phyloP scores from a whole-genome alignment of 2,797 vertebrate species.

The Glossophaga mutica region DNA sequence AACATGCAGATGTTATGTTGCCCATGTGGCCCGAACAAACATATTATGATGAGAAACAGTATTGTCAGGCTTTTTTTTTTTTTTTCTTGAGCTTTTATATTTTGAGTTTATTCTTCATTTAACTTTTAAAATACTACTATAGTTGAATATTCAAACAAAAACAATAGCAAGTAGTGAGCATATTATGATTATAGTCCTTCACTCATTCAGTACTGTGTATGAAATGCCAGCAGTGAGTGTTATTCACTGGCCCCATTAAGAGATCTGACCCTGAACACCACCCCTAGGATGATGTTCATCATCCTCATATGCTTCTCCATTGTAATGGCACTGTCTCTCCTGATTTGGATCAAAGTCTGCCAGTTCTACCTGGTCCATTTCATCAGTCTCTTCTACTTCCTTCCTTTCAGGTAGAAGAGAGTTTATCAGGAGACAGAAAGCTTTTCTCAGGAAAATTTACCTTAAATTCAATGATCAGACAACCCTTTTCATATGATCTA shows the following conservation, averaged over 20 bases:
- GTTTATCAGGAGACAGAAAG: background rate
- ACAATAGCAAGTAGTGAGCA: background rate
- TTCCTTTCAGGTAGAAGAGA: background rate
- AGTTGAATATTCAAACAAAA: background rate
- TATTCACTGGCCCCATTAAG: no score
- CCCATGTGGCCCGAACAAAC: background rate
- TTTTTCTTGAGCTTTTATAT: background rate
- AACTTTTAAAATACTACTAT: background rate
- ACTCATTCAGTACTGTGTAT: background rate
- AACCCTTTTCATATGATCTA: background rate
- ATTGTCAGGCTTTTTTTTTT: background rate
- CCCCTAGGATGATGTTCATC: background rate
- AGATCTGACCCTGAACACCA: background rate
- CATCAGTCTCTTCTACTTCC: background rate
- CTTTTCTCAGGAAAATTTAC: background rate
- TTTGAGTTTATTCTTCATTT: background rate
- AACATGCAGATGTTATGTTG: background rate
- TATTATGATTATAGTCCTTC: background rate
- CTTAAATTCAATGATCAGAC: background rate
- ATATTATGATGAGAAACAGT: background rate
- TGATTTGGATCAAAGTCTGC: no score
- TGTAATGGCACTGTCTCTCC: background rate
- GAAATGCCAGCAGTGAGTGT: background rate
- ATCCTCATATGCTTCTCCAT: background rate
- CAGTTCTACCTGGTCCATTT: background rate